Base-by-base conservation (phyloP, 2,113 vertebrate species). In the Scophthalmus maximus region DNA sequence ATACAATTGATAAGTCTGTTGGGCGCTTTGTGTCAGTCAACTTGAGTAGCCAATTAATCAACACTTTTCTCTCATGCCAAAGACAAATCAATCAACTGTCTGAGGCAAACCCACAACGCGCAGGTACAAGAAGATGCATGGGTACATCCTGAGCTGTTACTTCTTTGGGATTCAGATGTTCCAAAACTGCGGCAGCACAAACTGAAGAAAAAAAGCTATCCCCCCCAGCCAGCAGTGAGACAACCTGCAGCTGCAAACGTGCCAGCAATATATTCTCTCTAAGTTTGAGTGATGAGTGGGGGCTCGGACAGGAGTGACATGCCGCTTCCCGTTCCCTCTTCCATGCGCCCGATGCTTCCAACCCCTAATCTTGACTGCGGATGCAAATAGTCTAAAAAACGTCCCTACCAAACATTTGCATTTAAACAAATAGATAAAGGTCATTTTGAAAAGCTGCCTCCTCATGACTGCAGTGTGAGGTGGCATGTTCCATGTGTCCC, bases 301-400 rank as follows among this genome's bases (percentile, higher is more conserved):
- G n/a, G 50, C 26, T 44, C 8, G 14, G 51, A n/a, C 46, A 57
- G 68, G 67, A 62, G 76, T 59, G 69, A 64, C 27, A 10, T 10
- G 53, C 44, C 49, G 27, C 66, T 5, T 52, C 44, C 44, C 69
- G 11, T 68, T 49, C 69, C 70, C 69, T 77, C 64, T 40, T 60
- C 38, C 62, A 68, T 46, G 32, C 27, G 65, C 40, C 47, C 10
- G 30, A 78, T 78, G 84, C 78, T 68, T 79, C 71, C 85, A 73
- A 34, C 17, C 53, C 80, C 69, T 92, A 92, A 94, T 94, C 92
- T 93, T 50, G 79, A 92, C 91, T 87, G 66, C 55, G 17, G 79
- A 94, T 94, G 93, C 92, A 94, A 94, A 94, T 94, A 72, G 60
- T 83, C 49, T 65, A 73, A 93, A 91, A 93, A 93, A 94, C 92